Percentiles rank a stretch among this genome's conserved stretches.
phyloP scores from a whole-genome alignment of 2,888 invertebrate species.

The Synanthedon formicaeformis region DNA sequence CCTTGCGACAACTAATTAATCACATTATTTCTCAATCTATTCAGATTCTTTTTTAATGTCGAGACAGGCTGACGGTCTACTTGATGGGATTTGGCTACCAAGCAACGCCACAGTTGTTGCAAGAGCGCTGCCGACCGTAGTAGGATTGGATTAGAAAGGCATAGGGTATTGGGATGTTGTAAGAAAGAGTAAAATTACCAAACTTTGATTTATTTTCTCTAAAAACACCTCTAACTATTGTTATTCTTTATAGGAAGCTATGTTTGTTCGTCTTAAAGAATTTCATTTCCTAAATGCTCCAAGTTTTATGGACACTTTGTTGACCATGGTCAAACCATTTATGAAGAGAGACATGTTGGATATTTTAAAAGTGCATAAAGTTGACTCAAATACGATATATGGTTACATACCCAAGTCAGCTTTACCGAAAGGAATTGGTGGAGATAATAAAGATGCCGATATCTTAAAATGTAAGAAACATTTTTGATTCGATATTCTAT shows the following conservation, averaged over 20 bases:
- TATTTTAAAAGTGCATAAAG: constrained; percentile 64
- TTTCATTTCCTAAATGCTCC: constrained; percentile 78
- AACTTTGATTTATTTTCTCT: too few relatives aligned
- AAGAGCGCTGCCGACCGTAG: too few relatives aligned
- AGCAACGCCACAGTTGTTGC: too few relatives aligned
- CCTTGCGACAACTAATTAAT: neutral
- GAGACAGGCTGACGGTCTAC: too few relatives aligned
- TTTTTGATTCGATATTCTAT: neutral
- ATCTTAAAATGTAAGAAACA: constrained; percentile 22
- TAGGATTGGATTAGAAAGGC: too few relatives aligned
- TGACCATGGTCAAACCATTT: constrained; percentile 76
- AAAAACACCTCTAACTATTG: too few relatives aligned
- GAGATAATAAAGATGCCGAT: constrained; percentile 35
- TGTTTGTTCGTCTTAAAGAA: constrained; percentile 71
- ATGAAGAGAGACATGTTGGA: constrained; percentile 75
- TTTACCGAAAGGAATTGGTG: constrained; percentile 72
- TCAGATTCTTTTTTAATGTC: too few relatives aligned
- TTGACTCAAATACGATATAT: constrained; percentile 45
- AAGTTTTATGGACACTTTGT: constrained; percentile 74
- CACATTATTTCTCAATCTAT: neutral
- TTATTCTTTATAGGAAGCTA: constrained; percentile 67
- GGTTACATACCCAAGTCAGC: constrained; percentile 65
- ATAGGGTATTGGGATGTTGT: too few relatives aligned
- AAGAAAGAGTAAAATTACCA: too few relatives aligned
- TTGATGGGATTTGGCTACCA: too few relatives aligned